These are phyloP conservation scores for Cladorhizidae sp. DNA, from an alignment of 37 sponge, comb jelly and placozoan genomes.

Conservation along the genomic window DNA sequence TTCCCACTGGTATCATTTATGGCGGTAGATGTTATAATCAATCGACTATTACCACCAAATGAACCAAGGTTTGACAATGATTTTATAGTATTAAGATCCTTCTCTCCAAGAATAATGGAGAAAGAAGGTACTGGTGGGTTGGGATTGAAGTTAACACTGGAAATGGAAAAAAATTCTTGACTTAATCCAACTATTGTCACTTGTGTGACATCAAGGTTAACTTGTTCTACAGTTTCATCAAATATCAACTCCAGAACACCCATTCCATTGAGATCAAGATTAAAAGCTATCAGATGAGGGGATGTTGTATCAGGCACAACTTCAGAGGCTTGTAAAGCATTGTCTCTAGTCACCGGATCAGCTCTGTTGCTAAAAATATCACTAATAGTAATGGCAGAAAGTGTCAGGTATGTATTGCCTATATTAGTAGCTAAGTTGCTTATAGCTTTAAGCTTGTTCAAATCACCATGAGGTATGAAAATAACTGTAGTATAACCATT, in stretches of 20 bases:
- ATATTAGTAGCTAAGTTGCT: conserved; percentile 41
- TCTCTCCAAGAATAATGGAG: conserved; percentile 36
- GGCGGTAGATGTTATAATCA: conserved; percentile 36
- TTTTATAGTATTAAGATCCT: conserved; percentile 75
- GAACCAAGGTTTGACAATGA: conserved; percentile 58
- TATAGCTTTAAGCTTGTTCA: conserved; percentile 75
- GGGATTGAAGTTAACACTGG: conserved; percentile 8
- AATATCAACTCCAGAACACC: conserved; percentile 69
- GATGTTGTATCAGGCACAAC: conserved; percentile 66
- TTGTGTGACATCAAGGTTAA: conserved; percentile 34
- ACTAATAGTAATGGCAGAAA: conserved; percentile 36
- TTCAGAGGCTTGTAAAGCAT: conserved; percentile 46
- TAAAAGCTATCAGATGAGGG: conserved; percentile 50
- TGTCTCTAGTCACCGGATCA: conserved; percentile 16
- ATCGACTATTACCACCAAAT: conserved; percentile 9
- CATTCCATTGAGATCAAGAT: conserved; percentile 58
- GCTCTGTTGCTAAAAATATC: conserved; percentile 58
- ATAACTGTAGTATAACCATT: conserved; percentile 44
- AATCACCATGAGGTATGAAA: conserved; percentile 43
- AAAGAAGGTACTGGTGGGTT: conserved; percentile 11
- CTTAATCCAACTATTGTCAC: conserved; percentile 53
- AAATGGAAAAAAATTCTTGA: conserved; percentile 39
- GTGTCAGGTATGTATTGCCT: conserved; percentile 47
- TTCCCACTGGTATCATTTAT: conserved; percentile 63
- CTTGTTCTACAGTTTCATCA: conserved; percentile 72